Conservation (phyloP, 2,888 invertebrate species). For the Cheilosia grossa region DNA sequence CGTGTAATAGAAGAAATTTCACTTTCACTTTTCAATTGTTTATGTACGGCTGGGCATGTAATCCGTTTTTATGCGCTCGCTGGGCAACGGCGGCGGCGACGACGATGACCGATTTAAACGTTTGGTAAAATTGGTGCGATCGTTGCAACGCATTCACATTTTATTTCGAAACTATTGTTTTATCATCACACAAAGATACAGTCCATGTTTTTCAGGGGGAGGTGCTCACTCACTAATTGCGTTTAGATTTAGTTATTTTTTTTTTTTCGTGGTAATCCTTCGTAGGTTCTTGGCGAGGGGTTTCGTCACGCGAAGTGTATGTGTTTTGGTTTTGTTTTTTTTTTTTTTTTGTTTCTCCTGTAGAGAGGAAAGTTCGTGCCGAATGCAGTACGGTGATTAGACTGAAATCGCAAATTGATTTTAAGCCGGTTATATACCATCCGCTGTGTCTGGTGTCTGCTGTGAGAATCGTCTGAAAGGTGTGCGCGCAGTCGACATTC, state of each 20-base stretch:
- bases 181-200: slow-evolving; percentile 37
- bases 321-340: not conserved
- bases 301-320: slow-evolving; percentile 18
- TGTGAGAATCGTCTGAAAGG: slow-evolving; percentile 72
- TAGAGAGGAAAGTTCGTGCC: slow-evolving; percentile 62
- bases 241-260: slow-evolving; percentile 13
- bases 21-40: slow-evolving; percentile 75
- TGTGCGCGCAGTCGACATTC: slow-evolving; percentile 72
- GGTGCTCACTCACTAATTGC: slow-evolving; percentile 36
- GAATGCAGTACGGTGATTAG: slow-evolving; percentile 83
- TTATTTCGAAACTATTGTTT: slow-evolving; percentile 56
- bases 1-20: slow-evolving; percentile 71
- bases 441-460: slow-evolving; percentile 78
- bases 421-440: slow-evolving; percentile 84
- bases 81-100: not conserved
- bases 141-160: slow-evolving; percentile 68
- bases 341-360: not conserved
- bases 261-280: slow-evolving; percentile 25
- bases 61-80: slow-evolving; percentile 58
- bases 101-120: slow-evolving; percentile 46
- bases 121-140: slow-evolving; percentile 55
- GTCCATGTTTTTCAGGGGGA: slow-evolving; percentile 10
- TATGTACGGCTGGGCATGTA: slow-evolving; percentile 35
- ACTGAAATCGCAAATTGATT: slow-evolving; percentile 84
- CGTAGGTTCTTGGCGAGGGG: not conserved